A percentile compares a stretch with the other conserved stretches of the same genome.
Conservation (phyloP, 2,797 vertebrate species). For the Pipistrellus pygmaeus region DNA sequence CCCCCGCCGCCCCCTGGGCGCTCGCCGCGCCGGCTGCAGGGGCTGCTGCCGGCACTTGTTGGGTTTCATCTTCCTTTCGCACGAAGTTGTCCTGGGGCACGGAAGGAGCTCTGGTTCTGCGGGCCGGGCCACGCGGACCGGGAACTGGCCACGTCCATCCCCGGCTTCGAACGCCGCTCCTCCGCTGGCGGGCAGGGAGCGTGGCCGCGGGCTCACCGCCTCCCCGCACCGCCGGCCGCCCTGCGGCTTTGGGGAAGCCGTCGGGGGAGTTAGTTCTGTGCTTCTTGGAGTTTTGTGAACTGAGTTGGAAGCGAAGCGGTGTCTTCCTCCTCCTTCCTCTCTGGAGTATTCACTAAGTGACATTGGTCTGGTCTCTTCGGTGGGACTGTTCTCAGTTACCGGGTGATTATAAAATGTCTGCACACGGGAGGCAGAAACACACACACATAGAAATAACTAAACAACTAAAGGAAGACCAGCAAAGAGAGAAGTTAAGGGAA, state of each 20-base stretch:
- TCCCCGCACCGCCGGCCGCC: too few species aligned
- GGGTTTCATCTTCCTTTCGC: neutral
- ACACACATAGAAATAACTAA: too few species aligned
- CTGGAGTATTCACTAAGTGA: neutral
- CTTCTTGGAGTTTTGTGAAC: neutral
- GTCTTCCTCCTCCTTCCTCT: neutral
- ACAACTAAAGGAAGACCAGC: too few species aligned
- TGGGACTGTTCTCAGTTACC: neutral
- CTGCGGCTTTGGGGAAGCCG: neutral
- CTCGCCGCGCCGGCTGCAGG: neutral
- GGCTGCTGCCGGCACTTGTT: neutral
- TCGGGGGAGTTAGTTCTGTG: neutral
- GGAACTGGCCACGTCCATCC: neutral
- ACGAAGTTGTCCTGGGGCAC: neutral
- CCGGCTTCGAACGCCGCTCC: neutral
- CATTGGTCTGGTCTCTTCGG: neutral
- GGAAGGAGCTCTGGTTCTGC: neutral
- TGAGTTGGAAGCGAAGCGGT: neutral
- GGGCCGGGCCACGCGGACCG: neutral
- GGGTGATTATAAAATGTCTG: neutral
- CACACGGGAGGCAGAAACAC: neutral
- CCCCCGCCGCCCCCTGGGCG: rapidly evolving
- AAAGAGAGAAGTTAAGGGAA: neutral
- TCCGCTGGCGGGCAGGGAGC: neutral
- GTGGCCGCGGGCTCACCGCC: too few species aligned